These are phyloP conservation scores for Daphoenositta chrysoptera DNA, from an alignment of 2,113 vertebrate genomes.

Conservation along the genomic window DNA sequence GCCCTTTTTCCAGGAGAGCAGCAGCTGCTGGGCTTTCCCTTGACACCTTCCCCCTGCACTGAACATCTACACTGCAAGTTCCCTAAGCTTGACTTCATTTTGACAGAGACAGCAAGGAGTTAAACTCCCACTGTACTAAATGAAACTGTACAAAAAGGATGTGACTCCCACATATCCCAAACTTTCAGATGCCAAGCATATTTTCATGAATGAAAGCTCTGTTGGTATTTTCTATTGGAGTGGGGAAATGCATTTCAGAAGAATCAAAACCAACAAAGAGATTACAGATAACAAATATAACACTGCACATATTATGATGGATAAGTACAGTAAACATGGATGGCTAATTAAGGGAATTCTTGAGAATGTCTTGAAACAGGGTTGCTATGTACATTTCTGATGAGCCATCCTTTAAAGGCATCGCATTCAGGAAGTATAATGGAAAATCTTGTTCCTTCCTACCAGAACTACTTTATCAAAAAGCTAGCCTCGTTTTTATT, in stretches of 20 bases:
- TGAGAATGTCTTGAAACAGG: constrained; percentile 54
- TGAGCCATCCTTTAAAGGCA: background rate
- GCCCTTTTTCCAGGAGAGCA: background rate
- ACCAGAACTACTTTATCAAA: background rate
- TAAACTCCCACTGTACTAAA: constrained; percentile 64
- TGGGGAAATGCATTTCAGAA: constrained; percentile 69
- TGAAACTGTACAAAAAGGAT: constrained; percentile 61
- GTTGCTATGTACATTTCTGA: background rate
- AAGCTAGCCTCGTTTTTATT: background rate
- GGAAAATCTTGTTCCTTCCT: background rate
- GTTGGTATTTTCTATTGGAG: constrained; percentile 65
- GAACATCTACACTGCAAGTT: background rate
- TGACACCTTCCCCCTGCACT: background rate
- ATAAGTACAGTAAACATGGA: constrained; percentile 63
- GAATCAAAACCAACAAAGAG: constrained; percentile 76
- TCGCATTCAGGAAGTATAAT: background rate
- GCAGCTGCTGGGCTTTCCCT: background rate
- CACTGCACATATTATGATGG: constrained; percentile 72
- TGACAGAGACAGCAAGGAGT: constrained; percentile 53
- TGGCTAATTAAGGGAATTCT: constrained; percentile 54
- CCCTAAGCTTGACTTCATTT: background rate
- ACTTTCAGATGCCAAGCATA: constrained; percentile 73
- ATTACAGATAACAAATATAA: constrained; percentile 71
- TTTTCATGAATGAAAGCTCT: constrained; percentile 78
- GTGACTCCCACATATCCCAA: constrained; percentile 74